Evolutionary conservation across 2,888 invertebrate species (phyloP).

Genomic region (Argyra leucocephala): DNA sequence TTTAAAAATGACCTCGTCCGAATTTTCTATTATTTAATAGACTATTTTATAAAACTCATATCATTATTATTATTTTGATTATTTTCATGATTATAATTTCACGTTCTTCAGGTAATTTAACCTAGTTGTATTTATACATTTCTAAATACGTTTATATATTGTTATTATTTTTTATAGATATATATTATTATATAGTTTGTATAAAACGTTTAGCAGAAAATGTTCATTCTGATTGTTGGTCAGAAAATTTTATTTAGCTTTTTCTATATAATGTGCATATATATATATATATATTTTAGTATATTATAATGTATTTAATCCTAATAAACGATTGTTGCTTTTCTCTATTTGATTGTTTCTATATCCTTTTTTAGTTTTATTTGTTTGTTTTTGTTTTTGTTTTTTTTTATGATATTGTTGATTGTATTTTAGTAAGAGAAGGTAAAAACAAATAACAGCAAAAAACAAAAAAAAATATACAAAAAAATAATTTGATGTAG

Average conservation of each 20-base stretch:
- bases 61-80: constrained; percentile 2
- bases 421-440: neutral
- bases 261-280: no score
- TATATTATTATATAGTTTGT: no score
- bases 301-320: neutral
- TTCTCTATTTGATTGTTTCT: neutral
- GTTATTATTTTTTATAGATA: no score
- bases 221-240: no score
- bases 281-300: no score
- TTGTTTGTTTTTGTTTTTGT: neutral
- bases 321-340: constrained; percentile 6
- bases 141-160: no score
- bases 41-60: neutral
- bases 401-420: neutral
- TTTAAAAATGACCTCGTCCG: neutral
- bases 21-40: neutral
- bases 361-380: neutral
- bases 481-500: neutral
- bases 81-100: constrained; percentile 6
- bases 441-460: neutral
- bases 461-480: neutral
- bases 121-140: neutral
- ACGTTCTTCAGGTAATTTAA: neutral
- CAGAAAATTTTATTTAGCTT: no score
- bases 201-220: no score